These are phyloP conservation scores for Ctenoplectra terminalis DNA, from an alignment of 1,140 invertebrate genomes.

Conservation along the genomic window DNA sequence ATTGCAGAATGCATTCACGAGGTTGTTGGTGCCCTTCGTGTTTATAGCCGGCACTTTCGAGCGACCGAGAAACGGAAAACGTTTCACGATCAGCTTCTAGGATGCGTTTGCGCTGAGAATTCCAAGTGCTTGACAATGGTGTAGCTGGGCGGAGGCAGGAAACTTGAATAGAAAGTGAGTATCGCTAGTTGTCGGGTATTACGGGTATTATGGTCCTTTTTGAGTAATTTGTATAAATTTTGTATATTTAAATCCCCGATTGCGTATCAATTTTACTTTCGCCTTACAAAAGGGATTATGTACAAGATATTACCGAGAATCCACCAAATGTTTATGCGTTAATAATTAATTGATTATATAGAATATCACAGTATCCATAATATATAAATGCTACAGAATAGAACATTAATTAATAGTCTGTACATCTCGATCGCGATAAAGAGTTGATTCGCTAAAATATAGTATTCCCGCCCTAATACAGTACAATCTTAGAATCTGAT, in stretches of 20 bases:
- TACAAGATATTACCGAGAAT: too few relatives aligned
- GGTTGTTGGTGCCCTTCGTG: constrained; percentile 29
- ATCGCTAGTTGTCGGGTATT: background rate
- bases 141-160: background rate
- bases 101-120: constrained; percentile 29
- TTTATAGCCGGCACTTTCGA: constrained; percentile 39
- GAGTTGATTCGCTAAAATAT: background rate
- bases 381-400: too few relatives aligned
- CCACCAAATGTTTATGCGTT: too few relatives aligned
- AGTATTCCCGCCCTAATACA: background rate
- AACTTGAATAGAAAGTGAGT: background rate
- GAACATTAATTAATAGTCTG: too few relatives aligned
- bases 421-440: too few relatives aligned
- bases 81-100: constrained; percentile 13
- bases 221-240: too few relatives aligned
- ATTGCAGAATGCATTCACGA: constrained; percentile 24
- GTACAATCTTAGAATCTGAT: background rate
- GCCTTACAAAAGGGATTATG: too few relatives aligned
- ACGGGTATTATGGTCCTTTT: too few relatives aligned
- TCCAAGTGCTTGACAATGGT: constrained; percentile 27
- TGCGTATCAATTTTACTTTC: too few relatives aligned
- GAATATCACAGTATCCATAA: too few relatives aligned
- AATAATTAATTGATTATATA: too few relatives aligned
- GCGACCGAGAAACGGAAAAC: constrained; percentile 40
- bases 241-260: too few relatives aligned